These are phyloP conservation scores for Cyclura pinguis DNA, from an alignment of 2,797 vertebrate genomes.

Conservation along the genomic window DNA sequence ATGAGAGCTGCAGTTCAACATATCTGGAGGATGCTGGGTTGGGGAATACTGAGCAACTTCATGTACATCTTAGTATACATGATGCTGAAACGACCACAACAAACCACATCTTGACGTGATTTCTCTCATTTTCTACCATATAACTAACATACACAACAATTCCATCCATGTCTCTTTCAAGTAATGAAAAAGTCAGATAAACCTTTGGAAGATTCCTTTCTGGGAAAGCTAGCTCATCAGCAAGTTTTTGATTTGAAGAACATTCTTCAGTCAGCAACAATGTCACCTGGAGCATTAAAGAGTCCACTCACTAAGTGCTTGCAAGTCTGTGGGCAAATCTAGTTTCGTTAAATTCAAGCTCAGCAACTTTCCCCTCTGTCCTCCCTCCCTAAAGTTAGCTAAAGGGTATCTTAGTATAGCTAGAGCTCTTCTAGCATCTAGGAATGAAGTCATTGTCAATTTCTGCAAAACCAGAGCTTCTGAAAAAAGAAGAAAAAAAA, in stretches of 20 bases:
- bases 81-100: too few species aligned
- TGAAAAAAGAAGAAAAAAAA: neutral
- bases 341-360: conserved; percentile 70
- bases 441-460: conserved; percentile 63
- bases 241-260: conserved; percentile 70
- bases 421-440: conserved; percentile 65
- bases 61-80: neutral
- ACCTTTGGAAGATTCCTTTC: conserved; percentile 59
- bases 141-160: neutral
- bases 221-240: conserved; percentile 66
- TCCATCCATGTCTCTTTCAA: conserved; percentile 59
- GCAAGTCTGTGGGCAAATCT: conserved; percentile 68
- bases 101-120: neutral
- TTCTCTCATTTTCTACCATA: fast-evolving
- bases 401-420: conserved; percentile 69
- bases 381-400: conserved; percentile 56
- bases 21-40: neutral
- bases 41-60: neutral
- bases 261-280: conserved; percentile 73
- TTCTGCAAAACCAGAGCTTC: conserved; percentile 62
- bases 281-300: conserved; percentile 68
- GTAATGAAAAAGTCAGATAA: conserved; percentile 56
- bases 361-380: conserved; percentile 47
- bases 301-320: conserved; percentile 61
- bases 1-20: neutral